These are phyloP conservation scores for Yponomeuta cagnagella DNA, from an alignment of 2,888 invertebrate genomes.

Conservation along the genomic window DNA sequence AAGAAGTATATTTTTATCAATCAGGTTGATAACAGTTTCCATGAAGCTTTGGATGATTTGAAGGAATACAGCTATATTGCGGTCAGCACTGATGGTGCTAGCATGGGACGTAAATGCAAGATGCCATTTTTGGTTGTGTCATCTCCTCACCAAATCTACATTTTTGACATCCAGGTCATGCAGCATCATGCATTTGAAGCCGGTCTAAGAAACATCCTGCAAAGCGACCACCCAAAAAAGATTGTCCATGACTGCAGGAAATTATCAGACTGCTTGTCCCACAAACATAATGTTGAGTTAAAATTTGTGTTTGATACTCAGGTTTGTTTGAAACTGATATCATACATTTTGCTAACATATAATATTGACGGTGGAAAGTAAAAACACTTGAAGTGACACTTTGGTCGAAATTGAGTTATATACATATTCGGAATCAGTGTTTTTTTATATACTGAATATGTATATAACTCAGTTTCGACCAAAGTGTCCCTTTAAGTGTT, in stretches of 20 bases:
- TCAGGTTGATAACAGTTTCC: constrained; percentile 59
- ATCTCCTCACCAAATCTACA: constrained; percentile 62
- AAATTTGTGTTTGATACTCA: constrained; percentile 78
- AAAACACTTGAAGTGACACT: too few relatives aligned
- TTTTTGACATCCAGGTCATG: constrained; percentile 69
- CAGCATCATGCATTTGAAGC: constrained; percentile 66
- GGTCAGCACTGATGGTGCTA: constrained; percentile 63
- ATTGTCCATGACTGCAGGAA: constrained; percentile 77
- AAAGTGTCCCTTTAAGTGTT: too few relatives aligned
- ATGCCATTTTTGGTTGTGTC: constrained; percentile 65
- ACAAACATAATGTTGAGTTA: constrained; percentile 73
- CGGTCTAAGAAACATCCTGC: constrained; percentile 64
- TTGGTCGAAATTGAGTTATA: too few relatives aligned
- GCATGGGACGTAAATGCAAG: constrained; percentile 67
- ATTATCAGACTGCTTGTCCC: constrained; percentile 74
- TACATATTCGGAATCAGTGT: too few relatives aligned
- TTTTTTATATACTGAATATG: too few relatives aligned
- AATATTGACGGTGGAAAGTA: neutral
- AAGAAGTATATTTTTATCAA: constrained; percentile 65
- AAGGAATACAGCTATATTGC: constrained; percentile 50
- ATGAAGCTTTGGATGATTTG: constrained; percentile 58
- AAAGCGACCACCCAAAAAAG: constrained; percentile 64
- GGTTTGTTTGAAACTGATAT: constrained; percentile 31
- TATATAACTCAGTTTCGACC: too few relatives aligned
- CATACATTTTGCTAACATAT: neutral